These are phyloP conservation scores for Hypanus sabinus DNA, from an alignment of 2,113 vertebrate species.

Conservation along the genomic window DNA sequence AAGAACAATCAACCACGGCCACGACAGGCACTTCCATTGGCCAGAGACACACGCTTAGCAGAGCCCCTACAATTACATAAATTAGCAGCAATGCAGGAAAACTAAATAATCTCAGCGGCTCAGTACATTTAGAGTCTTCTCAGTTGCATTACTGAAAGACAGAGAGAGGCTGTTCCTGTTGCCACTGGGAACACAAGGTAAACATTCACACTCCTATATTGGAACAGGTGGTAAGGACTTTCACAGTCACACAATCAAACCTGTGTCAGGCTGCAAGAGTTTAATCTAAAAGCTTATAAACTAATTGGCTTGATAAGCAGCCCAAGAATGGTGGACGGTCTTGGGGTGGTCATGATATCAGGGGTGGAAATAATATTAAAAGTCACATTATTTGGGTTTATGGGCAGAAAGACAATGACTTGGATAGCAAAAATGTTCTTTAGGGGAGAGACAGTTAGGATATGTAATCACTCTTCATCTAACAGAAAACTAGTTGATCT, in stretches of 20 bases:
- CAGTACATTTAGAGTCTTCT: neutral
- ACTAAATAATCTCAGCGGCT: neutral
- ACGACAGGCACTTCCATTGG: conserved; percentile 43
- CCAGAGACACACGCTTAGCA: conserved; percentile 19
- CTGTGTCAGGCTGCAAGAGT: too few species aligned
- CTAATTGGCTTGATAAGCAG: neutral
- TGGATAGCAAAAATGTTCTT: neutral
- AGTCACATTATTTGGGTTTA: neutral
- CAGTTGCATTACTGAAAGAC: neutral
- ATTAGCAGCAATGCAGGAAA: neutral
- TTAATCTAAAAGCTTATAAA: neutral
- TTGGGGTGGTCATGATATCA: neutral
- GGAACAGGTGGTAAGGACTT: neutral
- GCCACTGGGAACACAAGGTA: conserved; percentile 17
- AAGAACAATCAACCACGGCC: conserved; percentile 49
- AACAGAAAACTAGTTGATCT: neutral
- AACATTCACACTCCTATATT: neutral
- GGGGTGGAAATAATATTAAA: neutral
- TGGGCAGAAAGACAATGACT: neutral
- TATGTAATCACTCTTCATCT: neutral
- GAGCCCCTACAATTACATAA: conserved; percentile 33
- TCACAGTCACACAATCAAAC: neutral
- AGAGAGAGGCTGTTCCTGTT: neutral
- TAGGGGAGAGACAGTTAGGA: too few species aligned
- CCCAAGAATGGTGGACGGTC: neutral